Percentiles rank a stretch among this genome's conserved stretches.
phyloP scores from a whole-genome alignment of 2,888 invertebrate genomes.

The Schizaphis graminum region DNA sequence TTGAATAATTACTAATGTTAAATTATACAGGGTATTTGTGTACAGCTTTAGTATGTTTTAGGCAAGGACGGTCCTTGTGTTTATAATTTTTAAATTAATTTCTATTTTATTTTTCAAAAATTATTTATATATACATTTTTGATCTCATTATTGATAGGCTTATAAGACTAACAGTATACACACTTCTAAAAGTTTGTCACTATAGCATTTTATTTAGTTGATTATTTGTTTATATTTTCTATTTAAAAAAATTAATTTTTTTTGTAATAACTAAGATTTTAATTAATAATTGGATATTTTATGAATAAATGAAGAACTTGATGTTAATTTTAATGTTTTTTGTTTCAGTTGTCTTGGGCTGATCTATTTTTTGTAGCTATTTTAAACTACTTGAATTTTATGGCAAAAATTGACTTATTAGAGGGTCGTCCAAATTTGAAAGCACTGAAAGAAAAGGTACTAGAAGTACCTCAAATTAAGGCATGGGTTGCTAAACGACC shows the following conservation, averaged over 20 bases:
- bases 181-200: too few species aligned
- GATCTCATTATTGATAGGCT: background rate
- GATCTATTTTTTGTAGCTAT: slow-evolving; percentile 71
- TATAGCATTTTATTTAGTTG: background rate
- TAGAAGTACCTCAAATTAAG: slow-evolving; percentile 70
- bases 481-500: slow-evolving; percentile 70
- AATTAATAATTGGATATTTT: background rate
- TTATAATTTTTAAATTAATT: background rate
- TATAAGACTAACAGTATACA: background rate
- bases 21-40: background rate
- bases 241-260: background rate
- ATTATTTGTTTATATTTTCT: background rate
- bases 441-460: slow-evolving; percentile 70
- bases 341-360: slow-evolving; percentile 70
- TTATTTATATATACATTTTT: background rate
- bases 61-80: background rate
- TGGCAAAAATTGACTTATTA: slow-evolving; percentile 69
- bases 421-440: slow-evolving; percentile 70
- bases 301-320: background rate
- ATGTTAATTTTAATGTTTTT: background rate
- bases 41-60: too few species aligned
- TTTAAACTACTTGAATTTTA: slow-evolving; percentile 70
- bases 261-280: background rate
- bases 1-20: background rate
- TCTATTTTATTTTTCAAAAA: background rate